Percentiles rank a stretch among this genome's conserved stretches.
Evolutionary conservation across 92 coral and sea anemone species (phyloP).

Genomic region (Phenganax stokvisi): DNA sequence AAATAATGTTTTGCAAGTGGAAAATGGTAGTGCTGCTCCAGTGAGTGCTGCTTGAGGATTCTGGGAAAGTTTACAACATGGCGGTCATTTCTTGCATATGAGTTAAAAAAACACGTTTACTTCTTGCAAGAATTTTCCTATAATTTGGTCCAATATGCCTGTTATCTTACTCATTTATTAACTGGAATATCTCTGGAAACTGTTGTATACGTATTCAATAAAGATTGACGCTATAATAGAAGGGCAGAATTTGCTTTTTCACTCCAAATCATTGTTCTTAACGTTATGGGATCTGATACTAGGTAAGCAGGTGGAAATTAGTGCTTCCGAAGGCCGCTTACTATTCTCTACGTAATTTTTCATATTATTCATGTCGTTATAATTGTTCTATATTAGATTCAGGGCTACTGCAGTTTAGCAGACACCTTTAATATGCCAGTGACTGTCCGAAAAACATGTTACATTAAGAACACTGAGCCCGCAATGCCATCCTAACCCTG

Average conservation of each 20-base stretch:
- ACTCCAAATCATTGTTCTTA: background rate
- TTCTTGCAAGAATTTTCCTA: background rate
- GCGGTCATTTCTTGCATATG: background rate
- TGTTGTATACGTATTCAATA: background rate
- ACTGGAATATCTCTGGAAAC: background rate
- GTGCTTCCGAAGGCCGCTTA: background rate
- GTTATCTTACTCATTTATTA: background rate
- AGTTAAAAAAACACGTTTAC: background rate
- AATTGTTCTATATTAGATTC: too few species aligned
- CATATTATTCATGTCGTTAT: too few species aligned
- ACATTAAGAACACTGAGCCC: too few species aligned
- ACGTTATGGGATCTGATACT: slow-evolving; percentile 20
- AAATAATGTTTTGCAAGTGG: too few species aligned
- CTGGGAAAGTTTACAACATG: slow-evolving; percentile 18
- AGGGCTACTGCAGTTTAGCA: too few species aligned
- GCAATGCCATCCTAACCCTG: too few species aligned
- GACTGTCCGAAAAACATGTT: too few species aligned
- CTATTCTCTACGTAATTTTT: too few species aligned
- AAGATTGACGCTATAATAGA: too few species aligned
- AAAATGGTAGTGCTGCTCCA: background rate
- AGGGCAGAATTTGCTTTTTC: background rate
- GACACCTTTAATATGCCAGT: too few species aligned
- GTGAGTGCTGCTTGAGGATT: background rate
- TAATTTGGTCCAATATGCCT: background rate
- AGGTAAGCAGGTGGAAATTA: slow-evolving; percentile 2